Evolutionary conservation across 2,113 vertebrate species (phyloP).

Genomic region (Aspidoscelis tigris): DNA sequence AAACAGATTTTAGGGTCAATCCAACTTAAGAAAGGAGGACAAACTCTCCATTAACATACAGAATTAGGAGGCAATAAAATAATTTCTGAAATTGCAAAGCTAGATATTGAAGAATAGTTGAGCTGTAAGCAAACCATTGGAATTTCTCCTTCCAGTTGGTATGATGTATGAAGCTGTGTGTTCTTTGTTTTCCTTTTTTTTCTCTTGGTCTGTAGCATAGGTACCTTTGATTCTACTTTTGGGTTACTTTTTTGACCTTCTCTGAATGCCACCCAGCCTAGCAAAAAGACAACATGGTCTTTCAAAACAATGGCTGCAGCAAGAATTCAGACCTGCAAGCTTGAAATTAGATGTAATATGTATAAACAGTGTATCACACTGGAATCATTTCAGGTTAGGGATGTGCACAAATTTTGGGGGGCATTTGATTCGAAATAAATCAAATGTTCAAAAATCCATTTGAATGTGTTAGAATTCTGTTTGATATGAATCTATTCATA

Average conservation of each 20-base stretch:
- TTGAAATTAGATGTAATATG: slow-evolving; percentile 3
- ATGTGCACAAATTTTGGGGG: too few species aligned
- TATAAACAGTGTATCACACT: background rate
- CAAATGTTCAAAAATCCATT: too few species aligned
- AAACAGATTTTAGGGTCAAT: too few species aligned
- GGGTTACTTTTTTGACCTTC: background rate
- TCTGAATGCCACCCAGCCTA: background rate
- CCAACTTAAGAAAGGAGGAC: too few species aligned
- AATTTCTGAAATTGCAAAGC: background rate
- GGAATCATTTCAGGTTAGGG: background rate
- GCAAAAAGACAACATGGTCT: background rate
- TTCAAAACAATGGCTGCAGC: background rate
- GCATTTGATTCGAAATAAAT: too few species aligned
- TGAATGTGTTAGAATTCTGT: too few species aligned
- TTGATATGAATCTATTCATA: too few species aligned
- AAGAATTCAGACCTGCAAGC: background rate
- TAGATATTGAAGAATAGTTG: background rate
- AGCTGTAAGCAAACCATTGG: background rate
- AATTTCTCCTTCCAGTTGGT: background rate
- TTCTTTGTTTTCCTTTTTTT: background rate
- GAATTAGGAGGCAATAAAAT: background rate
- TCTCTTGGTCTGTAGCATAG: background rate
- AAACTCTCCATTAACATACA: background rate
- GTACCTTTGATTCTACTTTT: slow-evolving; percentile 4
- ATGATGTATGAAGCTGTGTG: background rate